Evolutionary conservation across 1,140 invertebrate species (phyloP).

Genomic region (Ceratoteleas bidentatus): DNA sequence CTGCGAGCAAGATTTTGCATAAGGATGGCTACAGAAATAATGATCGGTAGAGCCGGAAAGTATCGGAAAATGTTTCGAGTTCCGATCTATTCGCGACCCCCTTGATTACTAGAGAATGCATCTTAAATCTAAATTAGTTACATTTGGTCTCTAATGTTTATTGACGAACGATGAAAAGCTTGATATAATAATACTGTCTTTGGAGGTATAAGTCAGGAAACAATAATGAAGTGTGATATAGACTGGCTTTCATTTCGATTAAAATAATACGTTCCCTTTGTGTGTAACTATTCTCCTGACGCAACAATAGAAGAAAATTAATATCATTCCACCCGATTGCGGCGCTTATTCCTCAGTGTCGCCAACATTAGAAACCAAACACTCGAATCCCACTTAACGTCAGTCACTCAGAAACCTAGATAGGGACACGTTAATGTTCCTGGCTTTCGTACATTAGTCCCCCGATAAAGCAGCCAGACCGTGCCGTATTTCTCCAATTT

Average conservation of each 20-base stretch:
- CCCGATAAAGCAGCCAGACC: conserved; percentile 9
- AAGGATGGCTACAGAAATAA: background rate
- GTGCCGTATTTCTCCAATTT: conserved; percentile 6
- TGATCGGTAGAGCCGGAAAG: background rate
- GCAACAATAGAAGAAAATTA: conserved; percentile 23
- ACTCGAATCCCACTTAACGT: conserved; percentile 34
- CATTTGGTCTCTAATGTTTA: background rate
- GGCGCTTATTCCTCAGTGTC: conserved; percentile 12
- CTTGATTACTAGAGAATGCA: no score
- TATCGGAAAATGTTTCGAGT: background rate
- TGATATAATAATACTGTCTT: background rate
- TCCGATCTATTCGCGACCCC: no score
- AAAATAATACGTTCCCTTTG: conserved; percentile 1
- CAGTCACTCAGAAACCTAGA: conserved; percentile 41
- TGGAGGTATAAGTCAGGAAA: background rate
- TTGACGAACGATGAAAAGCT: background rate
- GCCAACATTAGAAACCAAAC: conserved; percentile 36
- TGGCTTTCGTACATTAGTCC: conserved; percentile 19
- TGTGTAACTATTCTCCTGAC: background rate
- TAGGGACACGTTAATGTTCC: conserved; percentile 34
- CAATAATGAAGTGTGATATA: background rate
- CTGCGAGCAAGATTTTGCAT: conserved; percentile 1
- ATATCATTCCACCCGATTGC: conserved; percentile 15
- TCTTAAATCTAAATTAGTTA: no score
- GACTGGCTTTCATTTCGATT: background rate